These are phyloP conservation scores for Eledona agricola DNA, from an alignment of 2,888 invertebrate genomes.

Conservation along the genomic window DNA sequence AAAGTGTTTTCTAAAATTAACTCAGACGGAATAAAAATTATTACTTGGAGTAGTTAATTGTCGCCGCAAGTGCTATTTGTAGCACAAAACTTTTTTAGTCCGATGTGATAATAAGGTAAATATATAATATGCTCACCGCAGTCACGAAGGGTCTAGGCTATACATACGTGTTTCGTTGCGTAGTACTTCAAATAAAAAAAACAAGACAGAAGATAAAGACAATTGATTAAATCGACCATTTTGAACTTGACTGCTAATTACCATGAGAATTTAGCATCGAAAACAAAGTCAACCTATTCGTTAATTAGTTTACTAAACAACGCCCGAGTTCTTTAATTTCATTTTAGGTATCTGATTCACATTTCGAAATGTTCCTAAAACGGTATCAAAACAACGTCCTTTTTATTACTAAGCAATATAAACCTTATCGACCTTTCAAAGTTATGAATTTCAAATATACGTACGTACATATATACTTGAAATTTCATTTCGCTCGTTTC, in stretches of 20 bases:
- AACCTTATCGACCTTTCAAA: conserved; percentile 12
- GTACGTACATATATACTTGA: too few species aligned
- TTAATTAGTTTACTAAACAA: neutral
- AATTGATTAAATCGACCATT: conserved; percentile 22
- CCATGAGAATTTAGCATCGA: conserved; percentile 15
- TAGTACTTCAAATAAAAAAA: conserved; percentile 19
- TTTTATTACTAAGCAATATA: too few species aligned
- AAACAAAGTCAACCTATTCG: neutral
- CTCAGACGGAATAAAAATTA: conserved; percentile 20
- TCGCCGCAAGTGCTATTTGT: conserved; percentile 19
- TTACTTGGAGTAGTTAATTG: conserved; percentile 28
- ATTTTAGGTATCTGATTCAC: conserved; percentile 10
- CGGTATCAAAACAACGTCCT: too few species aligned
- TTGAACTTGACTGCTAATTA: conserved; percentile 21
- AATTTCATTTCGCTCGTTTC: conserved; percentile 12
- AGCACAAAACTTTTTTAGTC: conserved; percentile 12
- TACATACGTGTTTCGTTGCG: conserved; percentile 16
- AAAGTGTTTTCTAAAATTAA: conserved; percentile 27
- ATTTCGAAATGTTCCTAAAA: too few species aligned
- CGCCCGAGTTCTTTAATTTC: conserved; percentile 1
- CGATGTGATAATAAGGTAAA: conserved; percentile 24
- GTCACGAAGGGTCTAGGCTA: conserved; percentile 27
- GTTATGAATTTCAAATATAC: conserved; percentile 6
- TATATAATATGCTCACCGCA: conserved; percentile 23
- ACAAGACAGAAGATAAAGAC: conserved; percentile 13